phyloP scores from a whole-genome alignment of 2,797 vertebrate species.

The Pogonophryne albipinna region DNA sequence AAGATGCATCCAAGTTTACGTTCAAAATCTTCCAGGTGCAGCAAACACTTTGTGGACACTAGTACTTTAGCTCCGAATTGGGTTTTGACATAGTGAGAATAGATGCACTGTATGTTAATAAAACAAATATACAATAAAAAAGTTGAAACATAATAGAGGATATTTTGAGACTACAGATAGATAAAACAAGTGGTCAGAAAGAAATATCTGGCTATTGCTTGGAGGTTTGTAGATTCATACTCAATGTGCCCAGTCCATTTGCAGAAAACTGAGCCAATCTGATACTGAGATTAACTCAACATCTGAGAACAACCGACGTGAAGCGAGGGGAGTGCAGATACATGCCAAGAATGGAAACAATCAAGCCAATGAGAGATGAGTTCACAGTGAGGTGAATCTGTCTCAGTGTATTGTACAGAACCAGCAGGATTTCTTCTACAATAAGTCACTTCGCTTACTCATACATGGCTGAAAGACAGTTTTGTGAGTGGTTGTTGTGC shows the following conservation, averaged over 20 bases:
- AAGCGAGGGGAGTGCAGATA: constrained; percentile 8
- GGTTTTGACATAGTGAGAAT: neutral
- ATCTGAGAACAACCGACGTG: constrained; percentile 27
- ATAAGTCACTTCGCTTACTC: neutral
- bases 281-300: constrained; percentile 24
- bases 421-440: neutral
- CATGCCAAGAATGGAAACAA: constrained; percentile 18
- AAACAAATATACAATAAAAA: neutral
- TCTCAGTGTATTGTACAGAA: constrained; percentile 11
- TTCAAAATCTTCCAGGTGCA: no score
- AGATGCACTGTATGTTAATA: neutral
- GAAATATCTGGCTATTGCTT: constrained; percentile 3
- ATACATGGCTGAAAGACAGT: neutral
- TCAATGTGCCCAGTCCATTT: neutral
- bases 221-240: constrained; percentile 23
- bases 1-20: no score
- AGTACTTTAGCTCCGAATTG: neutral
- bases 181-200: constrained; percentile 1
- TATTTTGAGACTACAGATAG: neutral
- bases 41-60: no score
- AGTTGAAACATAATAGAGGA: neutral
- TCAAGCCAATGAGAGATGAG: constrained; percentile 16
- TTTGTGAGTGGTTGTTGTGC: neutral
- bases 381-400: constrained; percentile 33
- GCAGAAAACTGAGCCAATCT: constrained; percentile 15